Percentiles rank a stretch among this genome's conserved stretches.
phyloP scores from a whole-genome alignment of 1,140 invertebrate species.

The Subanguina moxae region DNA sequence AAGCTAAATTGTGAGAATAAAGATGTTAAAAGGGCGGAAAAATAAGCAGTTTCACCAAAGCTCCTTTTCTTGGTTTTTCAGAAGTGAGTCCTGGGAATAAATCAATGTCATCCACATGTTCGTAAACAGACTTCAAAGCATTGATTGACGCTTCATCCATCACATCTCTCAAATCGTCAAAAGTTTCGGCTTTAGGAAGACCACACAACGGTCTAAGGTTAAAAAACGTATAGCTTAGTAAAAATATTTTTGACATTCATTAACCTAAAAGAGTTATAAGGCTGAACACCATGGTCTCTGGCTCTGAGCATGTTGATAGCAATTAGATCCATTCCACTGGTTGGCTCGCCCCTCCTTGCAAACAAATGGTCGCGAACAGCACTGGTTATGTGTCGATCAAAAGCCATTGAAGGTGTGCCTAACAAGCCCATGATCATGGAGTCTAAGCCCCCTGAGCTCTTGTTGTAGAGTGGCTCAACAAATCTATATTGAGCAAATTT shows the following conservation, averaged over 20 bases:
- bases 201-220: slow-evolving; percentile 44
- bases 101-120: slow-evolving; percentile 64
- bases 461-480: slow-evolving; percentile 46
- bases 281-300: slow-evolving; percentile 67
- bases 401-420: slow-evolving; percentile 53
- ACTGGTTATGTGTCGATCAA: slow-evolving; percentile 52
- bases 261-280: slow-evolving; percentile 67
- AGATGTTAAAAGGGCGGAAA: not conserved
- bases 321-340: slow-evolving; percentile 52
- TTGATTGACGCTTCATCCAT: slow-evolving; percentile 44
- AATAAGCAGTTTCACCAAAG: slow-evolving; percentile 61
- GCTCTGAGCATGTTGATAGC: slow-evolving; percentile 63
- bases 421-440: slow-evolving; percentile 46
- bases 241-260: slow-evolving; percentile 24
- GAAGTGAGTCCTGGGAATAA: slow-evolving; percentile 66
- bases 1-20: slow-evolving; percentile 49
- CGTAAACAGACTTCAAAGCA: slow-evolving; percentile 43
- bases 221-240: not conserved
- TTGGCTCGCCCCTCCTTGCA: slow-evolving; percentile 36
- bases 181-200: slow-evolving; percentile 29
- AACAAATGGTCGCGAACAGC: slow-evolving; percentile 50
- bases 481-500: not conserved
- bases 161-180: slow-evolving; percentile 41
- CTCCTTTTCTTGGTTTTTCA: slow-evolving; percentile 70
- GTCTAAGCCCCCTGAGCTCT: slow-evolving; percentile 43